Percentiles rank a stretch among this genome's conserved stretches.
Conservation (phyloP, 92 coral and sea anemone species). For the Phenganax stokvisi region DNA sequence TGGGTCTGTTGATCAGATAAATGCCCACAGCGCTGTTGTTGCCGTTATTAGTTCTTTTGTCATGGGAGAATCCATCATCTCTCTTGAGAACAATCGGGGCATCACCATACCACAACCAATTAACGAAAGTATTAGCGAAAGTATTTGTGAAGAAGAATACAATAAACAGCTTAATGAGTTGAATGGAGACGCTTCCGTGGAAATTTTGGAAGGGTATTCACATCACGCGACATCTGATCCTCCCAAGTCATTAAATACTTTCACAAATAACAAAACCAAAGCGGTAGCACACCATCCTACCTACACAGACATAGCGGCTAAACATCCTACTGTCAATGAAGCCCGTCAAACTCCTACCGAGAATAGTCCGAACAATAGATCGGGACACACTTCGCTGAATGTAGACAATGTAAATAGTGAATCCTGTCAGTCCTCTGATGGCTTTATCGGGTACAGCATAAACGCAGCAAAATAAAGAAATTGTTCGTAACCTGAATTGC, state of each 20-base stretch:
- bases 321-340: neutral
- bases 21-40: no score
- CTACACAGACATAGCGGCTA: neutral
- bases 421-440: neutral
- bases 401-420: neutral
- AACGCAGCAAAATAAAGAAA: conserved; percentile 18
- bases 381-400: neutral
- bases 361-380: neutral
- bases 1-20: no score
- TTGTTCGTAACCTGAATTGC: conserved; percentile 7
- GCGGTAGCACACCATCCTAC: neutral
- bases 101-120: no score
- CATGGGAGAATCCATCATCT: no score
- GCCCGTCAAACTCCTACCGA: neutral
- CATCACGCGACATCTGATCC: neutral
- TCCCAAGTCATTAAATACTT: neutral
- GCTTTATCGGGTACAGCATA: conserved; percentile 18
- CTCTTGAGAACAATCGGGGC: no score
- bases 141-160: no score
- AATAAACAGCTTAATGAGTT: no score
- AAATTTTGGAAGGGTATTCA: conserved; percentile 3
- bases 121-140: no score
- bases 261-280: neutral
- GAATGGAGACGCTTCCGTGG: neutral
- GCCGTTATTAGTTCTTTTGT: no score